phyloP scores from a whole-genome alignment of 2,113 vertebrate species.

The Microcebus jonahi region DNA sequence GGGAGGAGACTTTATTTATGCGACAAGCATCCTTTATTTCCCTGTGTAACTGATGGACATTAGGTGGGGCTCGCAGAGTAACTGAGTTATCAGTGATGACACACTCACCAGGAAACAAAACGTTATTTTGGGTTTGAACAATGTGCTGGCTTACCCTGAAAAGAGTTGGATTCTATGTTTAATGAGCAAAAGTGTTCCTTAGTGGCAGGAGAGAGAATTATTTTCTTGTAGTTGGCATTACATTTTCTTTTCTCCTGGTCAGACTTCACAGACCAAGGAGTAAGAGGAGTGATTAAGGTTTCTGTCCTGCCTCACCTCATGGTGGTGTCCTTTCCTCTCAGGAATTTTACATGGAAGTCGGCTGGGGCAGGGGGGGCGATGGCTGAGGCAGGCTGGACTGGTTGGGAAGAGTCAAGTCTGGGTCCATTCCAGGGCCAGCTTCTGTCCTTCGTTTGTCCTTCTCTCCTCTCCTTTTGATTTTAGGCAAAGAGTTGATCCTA shows the following conservation, averaged over 20 bases:
- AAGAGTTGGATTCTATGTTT: slow-evolving; percentile 36
- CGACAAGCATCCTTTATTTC: not conserved
- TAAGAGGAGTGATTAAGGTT: not conserved
- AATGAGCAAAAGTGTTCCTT: not conserved
- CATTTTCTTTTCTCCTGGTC: not conserved
- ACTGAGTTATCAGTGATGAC: not conserved
- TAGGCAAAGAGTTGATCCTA: not conserved
- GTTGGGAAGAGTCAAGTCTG: not conserved
- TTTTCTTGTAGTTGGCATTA: not conserved
- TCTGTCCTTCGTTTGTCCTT: not conserved
- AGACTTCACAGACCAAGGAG: not conserved
- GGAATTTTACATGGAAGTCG: not conserved
- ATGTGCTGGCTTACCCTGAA: not conserved
- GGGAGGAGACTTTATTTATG: not conserved
- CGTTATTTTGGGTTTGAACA: slow-evolving; percentile 54
- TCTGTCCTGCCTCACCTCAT: not conserved
- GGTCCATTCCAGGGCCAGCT: not conserved
- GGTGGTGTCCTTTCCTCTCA: not conserved
- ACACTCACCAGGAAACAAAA: not conserved
- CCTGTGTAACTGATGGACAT: not conserved
- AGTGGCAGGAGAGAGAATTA: not conserved
- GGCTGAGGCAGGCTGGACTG: not conserved
- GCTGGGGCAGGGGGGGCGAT: not conserved
- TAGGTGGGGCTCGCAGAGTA: not conserved
- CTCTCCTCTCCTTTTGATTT: not conserved